Conservation (phyloP, 2,797 vertebrate genomes). For the Myotis findleyi region DNA sequence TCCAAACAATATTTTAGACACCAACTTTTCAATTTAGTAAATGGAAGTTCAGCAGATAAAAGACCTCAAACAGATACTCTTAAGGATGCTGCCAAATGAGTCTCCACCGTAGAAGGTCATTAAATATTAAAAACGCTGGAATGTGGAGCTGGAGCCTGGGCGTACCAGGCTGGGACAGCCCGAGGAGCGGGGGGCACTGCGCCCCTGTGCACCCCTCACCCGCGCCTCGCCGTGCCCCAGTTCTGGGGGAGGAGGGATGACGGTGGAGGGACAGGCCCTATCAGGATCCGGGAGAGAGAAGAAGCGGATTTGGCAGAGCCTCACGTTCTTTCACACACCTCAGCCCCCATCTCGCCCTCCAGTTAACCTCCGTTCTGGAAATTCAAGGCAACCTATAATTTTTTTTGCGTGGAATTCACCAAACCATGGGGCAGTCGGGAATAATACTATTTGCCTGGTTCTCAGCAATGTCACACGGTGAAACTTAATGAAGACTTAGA, state of each 20-base stretch:
- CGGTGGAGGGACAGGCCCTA: not conserved
- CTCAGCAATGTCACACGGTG: not conserved
- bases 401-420: not conserved
- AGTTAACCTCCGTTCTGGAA: not conserved
- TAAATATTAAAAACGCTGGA: slow-evolving; percentile 57
- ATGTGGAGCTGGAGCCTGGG: not conserved
- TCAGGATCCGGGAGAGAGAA: not conserved
- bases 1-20: not conserved
- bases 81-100: slow-evolving; percentile 36
- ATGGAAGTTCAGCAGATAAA: slow-evolving; percentile 56
- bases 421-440: not conserved
- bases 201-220: no score
- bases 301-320: not conserved
- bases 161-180: slow-evolving; percentile 25
- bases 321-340: not conserved
- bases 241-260: not conserved
- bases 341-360: not conserved
- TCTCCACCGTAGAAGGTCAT: slow-evolving; percentile 43
- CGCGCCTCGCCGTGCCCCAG: not conserved
- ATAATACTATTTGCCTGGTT: not conserved
- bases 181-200: not conserved
- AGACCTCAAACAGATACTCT: slow-evolving; percentile 29
- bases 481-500: slow-evolving; percentile 23
- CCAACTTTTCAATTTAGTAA: slow-evolving; percentile 48
- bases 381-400: not conserved